phyloP scores from a whole-genome alignment of 2,797 vertebrate species.

The Protosalanx chinensis region DNA sequence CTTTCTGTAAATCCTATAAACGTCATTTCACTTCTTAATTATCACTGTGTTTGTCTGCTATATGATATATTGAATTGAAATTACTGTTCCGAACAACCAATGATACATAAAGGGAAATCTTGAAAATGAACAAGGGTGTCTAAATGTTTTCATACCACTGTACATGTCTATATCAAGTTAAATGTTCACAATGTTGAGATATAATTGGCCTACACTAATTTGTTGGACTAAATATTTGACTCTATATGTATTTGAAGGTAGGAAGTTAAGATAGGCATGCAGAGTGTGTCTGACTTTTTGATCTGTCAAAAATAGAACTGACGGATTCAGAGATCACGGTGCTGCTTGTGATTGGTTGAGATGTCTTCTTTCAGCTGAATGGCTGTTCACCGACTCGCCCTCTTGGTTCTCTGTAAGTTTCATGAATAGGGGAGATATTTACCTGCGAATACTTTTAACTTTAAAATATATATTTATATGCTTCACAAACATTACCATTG shows the following conservation, averaged over 20 bases:
- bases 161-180: too few species aligned
- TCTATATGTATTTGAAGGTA: neutral
- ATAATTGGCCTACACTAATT: too few species aligned
- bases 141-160: too few species aligned
- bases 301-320: constrained; percentile 37
- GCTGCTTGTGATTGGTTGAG: constrained; percentile 53
- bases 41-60: too few species aligned
- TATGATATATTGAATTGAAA: too few species aligned
- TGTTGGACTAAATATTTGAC: neutral
- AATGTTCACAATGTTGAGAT: too few species aligned
- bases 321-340: neutral
- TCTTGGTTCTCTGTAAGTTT: constrained; percentile 26
- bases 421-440: constrained; percentile 29
- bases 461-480: neutral
- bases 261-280: neutral
- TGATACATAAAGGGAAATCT: too few species aligned
- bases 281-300: neutral
- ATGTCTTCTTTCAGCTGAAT: constrained; percentile 45
- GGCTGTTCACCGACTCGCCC: constrained; percentile 54
- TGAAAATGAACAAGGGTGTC: too few species aligned
- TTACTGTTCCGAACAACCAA: too few species aligned
- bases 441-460: fast-evolving
- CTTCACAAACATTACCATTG: neutral
- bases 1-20: too few species aligned
- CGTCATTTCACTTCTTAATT: too few species aligned